phyloP scores from a whole-genome alignment of 1,140 invertebrate species.

The Ericerus pela region DNA sequence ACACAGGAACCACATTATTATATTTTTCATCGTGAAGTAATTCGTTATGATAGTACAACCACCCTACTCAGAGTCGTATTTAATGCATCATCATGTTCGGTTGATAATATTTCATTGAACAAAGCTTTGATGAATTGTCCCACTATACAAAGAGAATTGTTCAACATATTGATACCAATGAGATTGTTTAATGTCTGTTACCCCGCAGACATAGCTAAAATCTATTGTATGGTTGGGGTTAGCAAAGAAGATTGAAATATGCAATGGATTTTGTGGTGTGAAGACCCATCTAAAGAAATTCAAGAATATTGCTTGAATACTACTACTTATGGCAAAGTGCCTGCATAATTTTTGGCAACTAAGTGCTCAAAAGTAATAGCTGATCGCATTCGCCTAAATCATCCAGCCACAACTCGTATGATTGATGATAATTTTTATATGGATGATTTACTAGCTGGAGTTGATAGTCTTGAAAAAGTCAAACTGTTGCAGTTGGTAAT shows the following conservation, averaged over 20 bases:
- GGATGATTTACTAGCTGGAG: constrained; percentile 3
- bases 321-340: constrained; percentile 27
- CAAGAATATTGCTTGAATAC: constrained; percentile 24
- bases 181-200: constrained; percentile 17
- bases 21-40: constrained; percentile 25
- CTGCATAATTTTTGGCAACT: constrained; percentile 27
- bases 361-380: constrained; percentile 17
- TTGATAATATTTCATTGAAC: constrained; percentile 14
- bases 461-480: not conserved
- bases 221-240: constrained; percentile 28
- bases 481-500: not conserved
- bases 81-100: constrained; percentile 20
- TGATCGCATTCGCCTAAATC: not conserved
- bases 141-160: constrained; percentile 21
- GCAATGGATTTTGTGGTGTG: constrained; percentile 21
- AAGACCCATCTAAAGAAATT: too few species aligned
- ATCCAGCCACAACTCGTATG: not conserved
- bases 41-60: constrained; percentile 21
- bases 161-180: constrained; percentile 22
- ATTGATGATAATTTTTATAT: not conserved
- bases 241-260: constrained; percentile 20
- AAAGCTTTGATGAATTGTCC: constrained; percentile 12
- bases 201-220: constrained; percentile 30
- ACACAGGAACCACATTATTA: constrained; percentile 20
- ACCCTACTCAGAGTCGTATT: constrained; percentile 25